Percentiles rank a stretch among this genome's conserved stretches.
Conservation (phyloP, 2,888 invertebrate species). For the Chymomyza amoena region DNA sequence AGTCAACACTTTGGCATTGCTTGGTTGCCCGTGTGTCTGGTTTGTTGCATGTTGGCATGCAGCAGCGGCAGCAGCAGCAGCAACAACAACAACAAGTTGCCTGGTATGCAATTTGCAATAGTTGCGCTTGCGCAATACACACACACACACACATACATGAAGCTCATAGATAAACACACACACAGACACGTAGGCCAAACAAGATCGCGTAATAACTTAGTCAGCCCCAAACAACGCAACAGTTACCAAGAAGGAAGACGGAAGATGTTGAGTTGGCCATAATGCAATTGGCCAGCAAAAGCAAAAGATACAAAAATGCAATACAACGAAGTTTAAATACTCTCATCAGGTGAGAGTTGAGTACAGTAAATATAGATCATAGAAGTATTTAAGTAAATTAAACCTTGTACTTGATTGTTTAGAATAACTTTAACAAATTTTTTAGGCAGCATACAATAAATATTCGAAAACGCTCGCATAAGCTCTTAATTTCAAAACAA, state of each 20-base stretch:
- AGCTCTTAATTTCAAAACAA: no score
- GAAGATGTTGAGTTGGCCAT: conserved; percentile 22
- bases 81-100: conserved; percentile 27
- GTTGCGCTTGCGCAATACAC: conserved; percentile 67
- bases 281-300: conserved; percentile 4
- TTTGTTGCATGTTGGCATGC: conserved; percentile 71
- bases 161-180: conserved; percentile 3
- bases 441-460: no score
- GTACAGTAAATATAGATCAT: no score
- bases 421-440: no score
- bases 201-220: conserved; percentile 66
- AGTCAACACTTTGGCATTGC: conserved; percentile 55
- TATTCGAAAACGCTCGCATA: no score
- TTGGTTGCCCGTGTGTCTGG: conserved; percentile 67
- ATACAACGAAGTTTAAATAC: neutral
- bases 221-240: conserved; percentile 40
- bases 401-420: no score
- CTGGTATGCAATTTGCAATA: conserved; percentile 70
- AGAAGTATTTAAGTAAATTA: no score
- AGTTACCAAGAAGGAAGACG: conserved; percentile 28
- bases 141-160: conserved; percentile 24
- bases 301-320: neutral
- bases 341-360: neutral
- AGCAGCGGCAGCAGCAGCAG: conserved; percentile 41
- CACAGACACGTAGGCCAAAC: conserved; percentile 36